These are phyloP conservation scores for Morelia viridis DNA, from an alignment of 2,797 vertebrate species.

Conservation along the genomic window DNA sequence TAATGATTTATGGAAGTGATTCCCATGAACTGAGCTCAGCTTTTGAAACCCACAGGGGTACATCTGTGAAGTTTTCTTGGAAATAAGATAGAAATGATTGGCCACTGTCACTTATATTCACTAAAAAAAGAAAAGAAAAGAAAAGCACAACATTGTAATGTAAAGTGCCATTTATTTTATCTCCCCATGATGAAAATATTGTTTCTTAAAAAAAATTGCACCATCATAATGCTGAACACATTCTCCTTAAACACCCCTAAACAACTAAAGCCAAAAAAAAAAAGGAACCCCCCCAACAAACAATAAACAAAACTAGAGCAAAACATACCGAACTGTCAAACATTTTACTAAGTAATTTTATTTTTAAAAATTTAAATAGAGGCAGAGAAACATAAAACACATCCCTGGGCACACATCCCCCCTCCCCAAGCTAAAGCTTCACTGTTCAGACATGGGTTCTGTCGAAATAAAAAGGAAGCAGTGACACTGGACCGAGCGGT, in stretches of 20 bases:
- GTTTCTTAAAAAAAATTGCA: constrained; percentile 43
- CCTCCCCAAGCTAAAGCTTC: constrained; percentile 8
- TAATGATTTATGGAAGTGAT: not conserved
- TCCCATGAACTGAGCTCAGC: not conserved
- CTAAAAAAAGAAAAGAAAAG: not conserved
- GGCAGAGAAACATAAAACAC: constrained; percentile 19
- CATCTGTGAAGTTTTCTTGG: not conserved
- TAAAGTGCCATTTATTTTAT: constrained; percentile 58
- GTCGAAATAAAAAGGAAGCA: not conserved
- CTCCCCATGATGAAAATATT: constrained; percentile 49
- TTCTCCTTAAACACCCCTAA: constrained; percentile 27
- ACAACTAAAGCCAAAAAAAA: constrained; percentile 23
- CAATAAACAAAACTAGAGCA: not conserved
- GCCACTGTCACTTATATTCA: not conserved
- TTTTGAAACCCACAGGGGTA: not conserved
- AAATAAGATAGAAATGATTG: not conserved
- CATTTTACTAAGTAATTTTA: not conserved
- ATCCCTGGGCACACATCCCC: not conserved
- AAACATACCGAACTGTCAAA: not conserved
- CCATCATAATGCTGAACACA: not conserved
- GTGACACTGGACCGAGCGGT: not conserved
- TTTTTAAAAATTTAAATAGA: constrained; percentile 7
- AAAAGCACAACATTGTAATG: constrained; percentile 23
- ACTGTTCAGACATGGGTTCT: not conserved
- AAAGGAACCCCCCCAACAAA: not conserved